A percentile compares a stretch with the other conserved stretches of the same genome.
These are phyloP conservation scores for Chiloscyllium plagiosum DNA, from an alignment of 2,113 vertebrate genomes.

Conservation along the genomic window DNA sequence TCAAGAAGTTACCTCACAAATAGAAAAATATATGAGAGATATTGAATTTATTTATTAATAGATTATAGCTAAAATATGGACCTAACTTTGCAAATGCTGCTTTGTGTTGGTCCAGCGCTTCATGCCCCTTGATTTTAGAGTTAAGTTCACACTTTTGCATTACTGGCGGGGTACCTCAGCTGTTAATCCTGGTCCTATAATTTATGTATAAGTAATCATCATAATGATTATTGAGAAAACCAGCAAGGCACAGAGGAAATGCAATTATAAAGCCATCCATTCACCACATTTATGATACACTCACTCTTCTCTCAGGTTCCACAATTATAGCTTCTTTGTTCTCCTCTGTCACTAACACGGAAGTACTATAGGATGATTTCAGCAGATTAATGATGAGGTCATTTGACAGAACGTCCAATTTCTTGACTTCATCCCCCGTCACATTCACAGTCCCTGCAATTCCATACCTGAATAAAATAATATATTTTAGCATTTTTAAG, in stretches of 20 bases:
- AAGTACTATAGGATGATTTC: slow-evolving; percentile 80
- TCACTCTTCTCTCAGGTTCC: slow-evolving; percentile 70
- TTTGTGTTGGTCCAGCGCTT: neutral
- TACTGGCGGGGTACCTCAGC: neutral
- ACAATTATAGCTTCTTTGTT: slow-evolving; percentile 78
- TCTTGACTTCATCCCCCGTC: slow-evolving; percentile 92
- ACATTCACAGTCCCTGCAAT: slow-evolving; percentile 82
- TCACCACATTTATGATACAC: slow-evolving; percentile 41
- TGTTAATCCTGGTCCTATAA: neutral
- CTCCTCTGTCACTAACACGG: slow-evolving; percentile 84
- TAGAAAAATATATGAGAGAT: no score
- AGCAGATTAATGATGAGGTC: slow-evolving; percentile 89
- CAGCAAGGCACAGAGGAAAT: neutral
- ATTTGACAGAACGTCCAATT: slow-evolving; percentile 88
- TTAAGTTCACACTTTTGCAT: neutral
- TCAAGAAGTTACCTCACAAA: neutral
- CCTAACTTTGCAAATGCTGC: neutral
- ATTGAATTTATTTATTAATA: neutral
- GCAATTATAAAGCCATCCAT: slow-evolving; percentile 8
- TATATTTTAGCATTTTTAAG: neutral
- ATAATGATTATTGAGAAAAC: neutral
- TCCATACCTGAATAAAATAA: slow-evolving; percentile 64
- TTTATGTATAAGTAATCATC: neutral
- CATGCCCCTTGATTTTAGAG: neutral
- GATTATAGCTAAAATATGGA: neutral